phyloP scores from a whole-genome alignment of 2,113 vertebrate genomes.

The Sarotherodon lohbergeri region DNA sequence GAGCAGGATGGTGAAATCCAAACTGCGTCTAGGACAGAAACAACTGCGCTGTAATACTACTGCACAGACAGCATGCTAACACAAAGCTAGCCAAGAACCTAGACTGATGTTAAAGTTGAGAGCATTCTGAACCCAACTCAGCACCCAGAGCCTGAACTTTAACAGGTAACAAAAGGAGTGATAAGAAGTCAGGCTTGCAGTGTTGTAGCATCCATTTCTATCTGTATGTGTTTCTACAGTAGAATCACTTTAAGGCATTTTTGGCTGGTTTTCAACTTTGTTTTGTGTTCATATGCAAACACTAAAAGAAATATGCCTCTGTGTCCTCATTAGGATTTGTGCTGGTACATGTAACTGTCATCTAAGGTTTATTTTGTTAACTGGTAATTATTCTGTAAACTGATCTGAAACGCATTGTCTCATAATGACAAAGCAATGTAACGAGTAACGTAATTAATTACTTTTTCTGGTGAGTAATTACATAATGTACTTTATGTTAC shows the following conservation, averaged over 20 bases:
- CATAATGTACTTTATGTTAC: neutral
- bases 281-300: neutral
- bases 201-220: neutral
- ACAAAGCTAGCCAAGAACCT: neutral
- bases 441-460: neutral
- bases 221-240: neutral
- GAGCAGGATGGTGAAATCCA: neutral
- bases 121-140: neutral
- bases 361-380: neutral
- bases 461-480: neutral
- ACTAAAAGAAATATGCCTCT: rapidly evolving
- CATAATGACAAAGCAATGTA: neutral
- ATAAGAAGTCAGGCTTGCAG: neutral
- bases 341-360: neutral
- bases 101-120: neutral
- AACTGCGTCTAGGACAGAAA: neutral
- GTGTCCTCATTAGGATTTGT: neutral
- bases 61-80: neutral
- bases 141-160: rapidly evolving
- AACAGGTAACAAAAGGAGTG: neutral
- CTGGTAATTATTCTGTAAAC: neutral
- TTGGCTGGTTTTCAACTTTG: neutral
- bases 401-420: rapidly evolving
- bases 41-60: neutral
- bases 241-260: neutral